phyloP scores from a whole-genome alignment of 2,888 invertebrate genomes.

The Leptinotarsa tumamoca region DNA sequence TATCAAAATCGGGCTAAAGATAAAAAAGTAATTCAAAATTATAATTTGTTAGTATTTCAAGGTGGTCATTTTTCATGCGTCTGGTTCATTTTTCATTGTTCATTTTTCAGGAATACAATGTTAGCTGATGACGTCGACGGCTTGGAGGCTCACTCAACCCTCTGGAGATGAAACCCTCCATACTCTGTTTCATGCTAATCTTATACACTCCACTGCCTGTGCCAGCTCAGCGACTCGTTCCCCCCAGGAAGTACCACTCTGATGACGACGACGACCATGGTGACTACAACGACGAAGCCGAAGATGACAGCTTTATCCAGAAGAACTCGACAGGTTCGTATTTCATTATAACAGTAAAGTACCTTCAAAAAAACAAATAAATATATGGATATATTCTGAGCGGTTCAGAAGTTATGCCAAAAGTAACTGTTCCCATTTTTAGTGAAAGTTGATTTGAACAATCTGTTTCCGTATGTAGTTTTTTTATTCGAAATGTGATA shows the following conservation, averaged over 20 bases:
- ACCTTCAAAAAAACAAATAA: no score
- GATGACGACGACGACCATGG: conserved; percentile 61
- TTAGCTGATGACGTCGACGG: conserved; percentile 57
- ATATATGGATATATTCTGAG: no score
- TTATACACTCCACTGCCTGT: conserved; percentile 62
- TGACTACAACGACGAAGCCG: conserved; percentile 50
- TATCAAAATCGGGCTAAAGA: no score
- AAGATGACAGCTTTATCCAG: conserved; percentile 27
- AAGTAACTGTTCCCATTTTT: no score
- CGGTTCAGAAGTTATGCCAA: no score
- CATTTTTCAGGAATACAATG: conserved; percentile 53
- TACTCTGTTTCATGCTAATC: conserved; percentile 59
- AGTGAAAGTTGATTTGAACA: no score
- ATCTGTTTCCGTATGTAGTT: no score
- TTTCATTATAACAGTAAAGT: no score
- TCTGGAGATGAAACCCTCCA: conserved; percentile 64
- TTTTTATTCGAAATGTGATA: no score
- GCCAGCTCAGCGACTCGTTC: conserved; percentile 58
- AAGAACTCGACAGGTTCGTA: conserved; percentile 21
- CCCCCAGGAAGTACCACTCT: conserved; percentile 58
- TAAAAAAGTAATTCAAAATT: neutral
- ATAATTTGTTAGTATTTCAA: no score
- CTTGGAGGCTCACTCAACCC: conserved; percentile 56
- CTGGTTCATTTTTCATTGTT: neutral
- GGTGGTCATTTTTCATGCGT: no score